phyloP scores from a whole-genome alignment of 2,797 vertebrate genomes.

The Antrozous pallidus region DNA sequence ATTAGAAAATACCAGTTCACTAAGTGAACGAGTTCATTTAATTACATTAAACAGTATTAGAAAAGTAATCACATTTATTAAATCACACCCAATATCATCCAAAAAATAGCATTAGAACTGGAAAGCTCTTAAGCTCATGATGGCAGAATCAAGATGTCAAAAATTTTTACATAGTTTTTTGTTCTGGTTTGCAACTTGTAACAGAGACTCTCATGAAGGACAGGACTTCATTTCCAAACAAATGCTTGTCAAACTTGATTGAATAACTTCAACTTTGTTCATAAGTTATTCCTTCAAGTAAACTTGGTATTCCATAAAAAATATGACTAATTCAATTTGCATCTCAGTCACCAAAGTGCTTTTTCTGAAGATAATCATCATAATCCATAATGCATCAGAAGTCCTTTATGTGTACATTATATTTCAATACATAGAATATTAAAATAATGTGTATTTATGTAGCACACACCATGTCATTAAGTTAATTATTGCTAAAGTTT shows the following conservation, averaged over 20 bases:
- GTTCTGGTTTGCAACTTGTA: neutral
- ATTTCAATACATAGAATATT: neutral
- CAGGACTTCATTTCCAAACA: neutral
- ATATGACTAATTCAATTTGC: neutral
- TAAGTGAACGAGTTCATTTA: neutral
- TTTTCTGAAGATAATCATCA: neutral
- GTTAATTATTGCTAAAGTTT: neutral
- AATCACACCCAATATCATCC: neutral
- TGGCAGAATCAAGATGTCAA: neutral
- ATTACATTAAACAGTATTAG: neutral
- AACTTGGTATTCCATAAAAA: neutral
- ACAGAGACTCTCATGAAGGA: neutral
- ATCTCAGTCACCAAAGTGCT: neutral
- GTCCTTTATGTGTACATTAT: neutral
- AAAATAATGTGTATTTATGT: neutral
- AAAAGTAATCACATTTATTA: neutral
- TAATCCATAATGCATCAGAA: neutral
- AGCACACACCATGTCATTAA: neutral
- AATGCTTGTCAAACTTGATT: neutral
- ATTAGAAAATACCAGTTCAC: neutral
- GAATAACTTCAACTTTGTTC: neutral
- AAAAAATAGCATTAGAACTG: neutral
- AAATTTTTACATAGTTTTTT: neutral
- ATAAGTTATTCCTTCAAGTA: neutral
- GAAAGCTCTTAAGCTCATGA: neutral